Evolutionary conservation across 2,797 vertebrate genomes (phyloP), one percentile per base, ranked within the genome.

Genomic region (Sebastes itinus): DNA sequence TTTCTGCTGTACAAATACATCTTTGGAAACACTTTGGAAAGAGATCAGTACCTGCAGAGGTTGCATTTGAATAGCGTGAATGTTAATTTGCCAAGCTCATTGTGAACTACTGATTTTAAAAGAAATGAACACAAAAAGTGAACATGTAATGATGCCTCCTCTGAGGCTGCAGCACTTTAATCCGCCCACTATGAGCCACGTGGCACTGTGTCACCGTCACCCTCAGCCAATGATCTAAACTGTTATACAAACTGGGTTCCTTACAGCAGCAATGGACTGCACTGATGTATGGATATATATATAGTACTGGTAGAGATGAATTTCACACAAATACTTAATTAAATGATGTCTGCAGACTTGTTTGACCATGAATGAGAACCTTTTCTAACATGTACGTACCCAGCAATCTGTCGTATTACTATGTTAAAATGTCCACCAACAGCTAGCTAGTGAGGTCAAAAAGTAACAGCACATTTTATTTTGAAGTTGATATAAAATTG

Each of bases 111-210:
- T 10, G 6, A 56, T 61, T 55, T 70, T 23, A 62, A 62, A 77
- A 69, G 14, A 85, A 55, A 58, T 25, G 1, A 64, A 58, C 16
- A 16, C 18, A 68, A 38, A n/a, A n/a, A n/a, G 4, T 42, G 27
- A 67, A 20, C 8, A 58, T 74, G 76, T 67, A 54, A 59, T 28
- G 71, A 59, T 60, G 46, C 52, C 52, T 87, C 56, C 38, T 71
- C 66, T 70, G 38, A 66, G 60, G 71, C 75, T 65, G 78, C 74
- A 77, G 78, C 7, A 5, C 80, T 89, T 89, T 72, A 85, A 89
- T 88, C 77, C 77, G 70, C 66, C 32, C 46, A 27, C 23, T 4
- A 58, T 42, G 68, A 82, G 88, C 83, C 81, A 90, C 81, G 82
- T 88, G 89, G 86, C 85, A 76, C 72, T n/a, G 18, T 8, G 42